Evolutionary conservation across 1,140 invertebrate species (phyloP), one percentile per base, ranked within the genome.

Genomic region (Zaprionus ornatus): DNA sequence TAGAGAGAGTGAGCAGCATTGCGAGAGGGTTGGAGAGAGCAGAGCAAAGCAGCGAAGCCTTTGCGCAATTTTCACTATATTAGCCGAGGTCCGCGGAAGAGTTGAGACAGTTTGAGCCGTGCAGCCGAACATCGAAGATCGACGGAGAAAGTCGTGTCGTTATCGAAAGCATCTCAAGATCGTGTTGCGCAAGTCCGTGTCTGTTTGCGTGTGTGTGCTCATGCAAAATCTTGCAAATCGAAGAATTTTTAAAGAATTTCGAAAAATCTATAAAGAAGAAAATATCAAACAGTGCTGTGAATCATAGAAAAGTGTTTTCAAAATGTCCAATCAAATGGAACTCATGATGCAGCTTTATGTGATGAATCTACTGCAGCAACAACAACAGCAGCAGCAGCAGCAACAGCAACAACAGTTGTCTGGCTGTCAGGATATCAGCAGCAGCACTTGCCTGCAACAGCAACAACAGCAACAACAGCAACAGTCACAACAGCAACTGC

Each of bases 241-340:
- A 67, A 79, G 61, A 70, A 79, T 73, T 86, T 69, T 77, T 21
- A 50, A 66, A 15, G 12, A 63, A 63, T 23, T 32, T 63, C 5
- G 25, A 32, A 63, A 56, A 67, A 73, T 60, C 23, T 60, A 21
- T 21, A 69, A 73, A 40, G 12, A 65, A 66, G 64, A 57, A 74
- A 17, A 45, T 19, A 82, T 66, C 42, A 69, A 80, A 27, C 56
- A 48, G 83, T 90, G 82, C 52, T 56, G 67, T 74, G 69, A 59
- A 23, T 56, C 23, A 48, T 35, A 63, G 40, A 52, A 63, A 81
- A 77, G 74, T 86, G 74, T 17, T 48, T 54, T 55, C 52, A 85
- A 79, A 77, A 92, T 92, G 91, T 79, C 91, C 45, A 91, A 88
- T 59, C 91, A 92, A 92, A 82, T 92, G 88, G 91, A 92, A 76